Conservation (phyloP, 2,888 invertebrate species). For the Nesidiocoris tenuis region DNA sequence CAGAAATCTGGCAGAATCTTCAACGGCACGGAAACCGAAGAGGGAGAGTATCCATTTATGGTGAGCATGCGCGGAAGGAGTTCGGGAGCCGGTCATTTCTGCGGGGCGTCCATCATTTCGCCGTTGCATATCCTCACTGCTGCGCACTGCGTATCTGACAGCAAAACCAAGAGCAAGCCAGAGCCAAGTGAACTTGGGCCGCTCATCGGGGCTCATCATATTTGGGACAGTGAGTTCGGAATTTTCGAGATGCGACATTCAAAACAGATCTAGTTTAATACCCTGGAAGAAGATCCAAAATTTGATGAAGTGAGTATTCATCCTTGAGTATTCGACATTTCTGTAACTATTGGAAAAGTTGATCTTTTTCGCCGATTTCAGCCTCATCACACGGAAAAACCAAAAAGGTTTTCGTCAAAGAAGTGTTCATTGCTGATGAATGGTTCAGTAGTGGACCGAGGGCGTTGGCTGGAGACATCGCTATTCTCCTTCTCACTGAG, state of each 20-base stretch:
- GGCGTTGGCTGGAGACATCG: slow-evolving; percentile 13
- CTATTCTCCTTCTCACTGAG: slow-evolving; percentile 8
- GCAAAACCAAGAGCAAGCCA: not conserved
- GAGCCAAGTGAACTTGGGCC: not conserved
- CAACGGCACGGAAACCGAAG: slow-evolving; percentile 7
- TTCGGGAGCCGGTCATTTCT: slow-evolving; percentile 2
- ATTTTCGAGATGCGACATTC: too few species aligned
- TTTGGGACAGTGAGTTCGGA: slow-evolving; percentile 10
- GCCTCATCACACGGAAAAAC: slow-evolving; percentile 21
- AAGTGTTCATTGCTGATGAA: not conserved
- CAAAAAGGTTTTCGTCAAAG: slow-evolving; percentile 5
- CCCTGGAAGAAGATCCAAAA: too few species aligned
- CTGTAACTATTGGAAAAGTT: too few species aligned
- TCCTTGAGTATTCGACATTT: too few species aligned
- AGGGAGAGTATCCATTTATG: slow-evolving; percentile 26
- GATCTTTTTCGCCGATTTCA: too few species aligned
- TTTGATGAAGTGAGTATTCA: too few species aligned
- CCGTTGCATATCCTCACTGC: slow-evolving; percentile 29
- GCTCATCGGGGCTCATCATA: slow-evolving; percentile 11
- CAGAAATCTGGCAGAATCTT: slow-evolving; percentile 8
- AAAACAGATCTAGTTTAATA: too few species aligned
- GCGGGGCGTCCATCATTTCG: slow-evolving; percentile 31
- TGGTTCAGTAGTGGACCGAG: slow-evolving; percentile 3
- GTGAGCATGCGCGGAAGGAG: not conserved
- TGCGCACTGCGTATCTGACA: slow-evolving; percentile 23